phyloP scores from a whole-genome alignment of 1,140 invertebrate genomes.

The Scaptodrosophila lebanonensis region DNA sequence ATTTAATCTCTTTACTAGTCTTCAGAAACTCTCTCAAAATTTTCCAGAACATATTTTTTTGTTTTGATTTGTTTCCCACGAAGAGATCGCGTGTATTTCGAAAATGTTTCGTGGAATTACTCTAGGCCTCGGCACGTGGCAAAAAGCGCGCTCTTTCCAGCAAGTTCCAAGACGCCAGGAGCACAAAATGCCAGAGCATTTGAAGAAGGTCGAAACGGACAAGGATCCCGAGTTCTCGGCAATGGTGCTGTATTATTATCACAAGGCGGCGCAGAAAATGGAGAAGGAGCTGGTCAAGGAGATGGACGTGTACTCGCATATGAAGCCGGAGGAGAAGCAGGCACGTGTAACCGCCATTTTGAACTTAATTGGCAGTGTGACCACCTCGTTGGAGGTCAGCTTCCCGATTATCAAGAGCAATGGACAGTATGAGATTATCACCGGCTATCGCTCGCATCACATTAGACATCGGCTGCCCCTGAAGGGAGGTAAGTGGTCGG shows the following conservation, averaged over 20 bases:
- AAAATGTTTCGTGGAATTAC: constrained; percentile 13
- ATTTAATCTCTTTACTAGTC: neutral
- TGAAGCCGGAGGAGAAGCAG: constrained; percentile 82
- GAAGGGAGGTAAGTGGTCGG: constrained; percentile 82
- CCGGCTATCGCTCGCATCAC: constrained; percentile 90
- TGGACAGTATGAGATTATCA: constrained; percentile 88
- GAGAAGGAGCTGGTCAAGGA: constrained; percentile 83
- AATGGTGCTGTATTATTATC: constrained; percentile 87
- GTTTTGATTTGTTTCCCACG: too few relatives aligned
- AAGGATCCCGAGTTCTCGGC: constrained; percentile 83
- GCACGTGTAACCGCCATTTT: constrained; percentile 84
- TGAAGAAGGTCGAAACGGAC: constrained; percentile 80
- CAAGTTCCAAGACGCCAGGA: constrained; percentile 8
- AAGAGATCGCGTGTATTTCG: too few relatives aligned
- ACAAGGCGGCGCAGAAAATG: constrained; percentile 81
- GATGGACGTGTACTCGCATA: constrained; percentile 79
- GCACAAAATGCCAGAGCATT: constrained; percentile 81
- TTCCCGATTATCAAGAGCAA: constrained; percentile 88
- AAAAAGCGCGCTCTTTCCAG: too few relatives aligned
- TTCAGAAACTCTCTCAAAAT: neutral
- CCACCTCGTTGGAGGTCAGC: constrained; percentile 85
- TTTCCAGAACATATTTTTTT: neutral
- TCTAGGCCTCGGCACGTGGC: neutral
- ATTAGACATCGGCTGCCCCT: constrained; percentile 87
- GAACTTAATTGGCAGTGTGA: constrained; percentile 85